Percentiles rank a stretch among this genome's conserved stretches.
Evolutionary conservation across 2,113 vertebrate genomes (phyloP).

Genomic region (Echinops telfairi): DNA sequence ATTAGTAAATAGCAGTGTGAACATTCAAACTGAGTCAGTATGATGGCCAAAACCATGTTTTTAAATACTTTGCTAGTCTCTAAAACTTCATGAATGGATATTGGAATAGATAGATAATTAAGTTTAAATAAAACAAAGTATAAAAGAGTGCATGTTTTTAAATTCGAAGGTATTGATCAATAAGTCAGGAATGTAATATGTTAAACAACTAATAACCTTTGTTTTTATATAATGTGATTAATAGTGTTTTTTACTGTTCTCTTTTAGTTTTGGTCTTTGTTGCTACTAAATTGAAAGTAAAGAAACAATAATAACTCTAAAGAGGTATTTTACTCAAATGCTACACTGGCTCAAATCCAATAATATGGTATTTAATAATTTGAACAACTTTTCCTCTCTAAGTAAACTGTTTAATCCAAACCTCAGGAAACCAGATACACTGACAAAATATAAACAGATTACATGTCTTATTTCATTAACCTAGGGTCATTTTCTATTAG

Average conservation of each 20-base stretch:
- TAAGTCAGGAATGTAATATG: slow-evolving; percentile 1
- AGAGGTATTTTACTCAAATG: too few species aligned
- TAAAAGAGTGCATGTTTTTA: not conserved
- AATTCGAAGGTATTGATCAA: slow-evolving; percentile 10
- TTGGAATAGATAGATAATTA: not conserved
- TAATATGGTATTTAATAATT: not conserved
- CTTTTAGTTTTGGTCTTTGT: not conserved
- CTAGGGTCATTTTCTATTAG: slow-evolving; percentile 23
- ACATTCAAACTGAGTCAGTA: not conserved
- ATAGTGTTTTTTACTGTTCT: not conserved
- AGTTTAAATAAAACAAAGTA: not conserved
- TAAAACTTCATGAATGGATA: not conserved
- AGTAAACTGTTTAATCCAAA: slow-evolving; percentile 12
- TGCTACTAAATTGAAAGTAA: not conserved
- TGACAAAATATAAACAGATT: slow-evolving; percentile 64
- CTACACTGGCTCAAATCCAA: not conserved
- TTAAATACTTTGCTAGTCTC: not conserved
- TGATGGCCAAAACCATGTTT: not conserved
- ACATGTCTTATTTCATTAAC: slow-evolving; percentile 55
- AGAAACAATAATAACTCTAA: not conserved
- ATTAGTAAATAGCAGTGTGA: not conserved
- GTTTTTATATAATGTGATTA: not conserved
- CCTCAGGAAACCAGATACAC: not conserved
- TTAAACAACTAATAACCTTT: not conserved
- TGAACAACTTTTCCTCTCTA: not conserved